phyloP scores from a whole-genome alignment of 2,113 vertebrate species.

The Chrysemys picta region DNA sequence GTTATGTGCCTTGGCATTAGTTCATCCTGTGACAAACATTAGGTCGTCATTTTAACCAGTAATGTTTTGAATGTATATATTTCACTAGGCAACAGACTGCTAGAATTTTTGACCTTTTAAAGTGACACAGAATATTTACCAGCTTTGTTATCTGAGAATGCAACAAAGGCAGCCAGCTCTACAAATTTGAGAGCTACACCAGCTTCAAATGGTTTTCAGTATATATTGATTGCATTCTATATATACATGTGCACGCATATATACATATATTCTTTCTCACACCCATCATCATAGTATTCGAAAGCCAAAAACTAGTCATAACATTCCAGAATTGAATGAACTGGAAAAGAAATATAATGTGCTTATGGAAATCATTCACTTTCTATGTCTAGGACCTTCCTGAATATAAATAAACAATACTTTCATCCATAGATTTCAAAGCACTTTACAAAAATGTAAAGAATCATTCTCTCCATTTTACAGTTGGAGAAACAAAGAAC shows the following conservation, averaged over 20 bases:
- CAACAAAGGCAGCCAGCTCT: background rate
- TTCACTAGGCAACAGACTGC: slow-evolving; percentile 10
- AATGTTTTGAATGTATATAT: slow-evolving; percentile 1
- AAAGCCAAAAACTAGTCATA: slow-evolving; percentile 9
- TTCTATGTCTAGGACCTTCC: slow-evolving; percentile 55
- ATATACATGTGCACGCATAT: rapidly evolving
- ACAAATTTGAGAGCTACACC: rapidly evolving
- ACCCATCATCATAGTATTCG: background rate
- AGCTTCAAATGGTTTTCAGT: background rate
- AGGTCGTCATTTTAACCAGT: background rate
- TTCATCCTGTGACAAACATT: background rate
- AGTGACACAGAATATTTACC: background rate
- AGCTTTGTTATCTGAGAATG: background rate
- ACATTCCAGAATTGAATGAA: slow-evolving; percentile 24
- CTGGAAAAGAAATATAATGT: slow-evolving; percentile 41
- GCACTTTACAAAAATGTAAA: slow-evolving; percentile 38
- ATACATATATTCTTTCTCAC: background rate
- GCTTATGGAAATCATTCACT: slow-evolving; percentile 65
- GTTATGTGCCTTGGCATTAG: background rate
- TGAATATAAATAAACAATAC: slow-evolving; percentile 66
- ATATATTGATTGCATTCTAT: background rate
- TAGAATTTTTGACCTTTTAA: background rate
- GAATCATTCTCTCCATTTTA: slow-evolving; percentile 70
- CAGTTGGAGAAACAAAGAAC: slow-evolving; percentile 67
- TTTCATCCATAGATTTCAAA: slow-evolving; percentile 70